Base-by-base conservation (phyloP, 2,113 vertebrate species). In the Lanius collurio region DNA sequence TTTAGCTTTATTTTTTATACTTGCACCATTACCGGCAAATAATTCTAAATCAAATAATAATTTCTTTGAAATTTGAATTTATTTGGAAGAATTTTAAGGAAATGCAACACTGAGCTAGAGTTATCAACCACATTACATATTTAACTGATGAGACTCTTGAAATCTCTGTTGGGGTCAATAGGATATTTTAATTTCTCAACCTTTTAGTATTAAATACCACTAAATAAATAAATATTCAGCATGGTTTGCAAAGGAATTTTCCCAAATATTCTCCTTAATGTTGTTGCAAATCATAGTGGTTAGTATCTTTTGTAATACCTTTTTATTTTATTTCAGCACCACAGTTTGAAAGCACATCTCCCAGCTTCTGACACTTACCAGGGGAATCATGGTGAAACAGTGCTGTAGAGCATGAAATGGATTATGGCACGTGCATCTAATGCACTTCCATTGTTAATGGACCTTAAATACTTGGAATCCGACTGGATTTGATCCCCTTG, bases 201-300 rank as follows among this genome's bases (percentile, higher is more conserved):
- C 18, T 19, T 27, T 82, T 50, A 70, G 53, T 64, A 87, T 80
- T 83, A 94, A 97, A 96, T 57, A 87, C 26, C 15, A 47, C 35
- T 93, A 92, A 95, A 90, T 89, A 96, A 96, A 94, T 42, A 96
- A 96, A 95, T 35, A 90, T 75, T 35, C 6, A 16, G 5, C 0
- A 0, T 74, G 10, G 2, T 87, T 89, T 91, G 7, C 26, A 52
- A 15, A 78, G 6, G 13, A 55, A 5, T 41, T 35, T 80, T 83
- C 33, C 13, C 33, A 62, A 73, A 69, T 60, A 47, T 30, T 76
- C 13, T 50, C 27, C 16, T 75, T 59, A 42, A 12, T 62, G 2
- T 24, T 37, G 15, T 3, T 49, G 4, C 4, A 57, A 67, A 76
- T 18, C 16, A 33, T 24, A 18, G 46, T 19, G 18, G 3, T 19